Evolutionary conservation across 1,140 invertebrate genomes (phyloP), one percentile per base, ranked within the genome.

Genomic region (Panulirus ornatus): DNA sequence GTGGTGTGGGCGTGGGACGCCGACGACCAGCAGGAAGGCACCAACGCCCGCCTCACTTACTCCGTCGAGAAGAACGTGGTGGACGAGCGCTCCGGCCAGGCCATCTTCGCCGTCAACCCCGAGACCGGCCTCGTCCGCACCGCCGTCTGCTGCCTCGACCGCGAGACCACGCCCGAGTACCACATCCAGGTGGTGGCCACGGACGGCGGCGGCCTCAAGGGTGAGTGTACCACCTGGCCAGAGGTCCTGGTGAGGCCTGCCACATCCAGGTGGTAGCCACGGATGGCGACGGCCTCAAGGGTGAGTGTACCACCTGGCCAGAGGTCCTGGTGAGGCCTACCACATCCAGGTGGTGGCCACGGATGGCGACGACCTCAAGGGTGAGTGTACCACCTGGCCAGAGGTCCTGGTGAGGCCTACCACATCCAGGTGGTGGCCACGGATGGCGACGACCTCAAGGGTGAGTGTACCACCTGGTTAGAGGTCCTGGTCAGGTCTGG

Each of bases 241-340:
- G n/a, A n/a, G n/a, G n/a, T n/a, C n/a, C n/a, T n/a, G n/a, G n/a
- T n/a, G n/a, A n/a, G n/a, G n/a, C n/a, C n/a, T n/a, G n/a, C n/a
- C n/a, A n/a, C 78, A 58, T 81, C 47, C 78, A 81, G 51, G 78
- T 81, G 47, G 78, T 81, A 47, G 78, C 47, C 19, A 81, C 78
- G 19, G 78, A 81, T 47, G 78, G 78, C 6, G 78, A 47, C 11
- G 78, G 78, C 47, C 78, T 81, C 47, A 81, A 81, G 51, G 78
- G 78, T 81, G 47, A 81, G 78, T 81, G 73, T 42, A 27, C 3
- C 1, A 22, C 54, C n/a, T 19, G 54, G 1, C 2, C 14, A 19
- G 22, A 44, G 44, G n/a, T n/a, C n/a, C n/a, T n/a, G 44, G 22
- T 38, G 73, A 42, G 38, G 44, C 34, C 27, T 27, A 16, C 40